Evolutionary conservation across 2,888 invertebrate genomes (phyloP), one percentile per base, ranked within the genome.

Genomic region (Lissocephala sabroskyi): DNA sequence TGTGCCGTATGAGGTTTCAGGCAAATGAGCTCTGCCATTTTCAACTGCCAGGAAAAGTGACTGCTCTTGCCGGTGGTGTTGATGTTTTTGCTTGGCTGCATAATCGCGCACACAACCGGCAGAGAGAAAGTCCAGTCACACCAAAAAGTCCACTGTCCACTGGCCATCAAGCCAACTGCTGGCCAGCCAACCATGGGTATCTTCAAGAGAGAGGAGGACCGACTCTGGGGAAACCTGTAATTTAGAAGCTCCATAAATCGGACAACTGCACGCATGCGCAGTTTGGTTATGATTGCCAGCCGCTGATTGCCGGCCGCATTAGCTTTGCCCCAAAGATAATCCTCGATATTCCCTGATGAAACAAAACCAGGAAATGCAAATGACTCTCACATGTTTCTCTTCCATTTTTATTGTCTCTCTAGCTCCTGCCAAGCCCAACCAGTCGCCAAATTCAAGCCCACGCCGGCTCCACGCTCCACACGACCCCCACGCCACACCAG

Each of bases 261-360:
- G n/a, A n/a, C n/a, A n/a, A n/a, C n/a, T n/a, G n/a, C n/a, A n/a
- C 75, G 75, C 75, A 76, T 65, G 74, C 53, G 55, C 59, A 58
- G 45, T n/a, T n/a, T n/a, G n/a, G n/a, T n/a, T n/a, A 23, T 5
- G 3, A 23, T 23, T 23, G 3, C 23, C 23, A 7, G n/a, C 3
- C 23, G 3, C 7, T 23, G 23, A 23, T 23, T 3, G 23, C 23
- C 23, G 7, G 7, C 3, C 3, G 23, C 23, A 23, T 23, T 23
- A 23, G 23, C 23, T 7, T 23, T 23, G 23, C 4, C 7, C 23
- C 3, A 7, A 7, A 23, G 23, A 23, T 23, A 7, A 23, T 3
- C n/a, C 23, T 23, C 4, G 7, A 23, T 23, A 23, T 23, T 23
- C 23, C 23, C 23, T 23, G 7, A 23, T 23, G 23, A 23, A 5